Conservation (phyloP, 1,140 invertebrate species). For the Marisa cornuarietis region DNA sequence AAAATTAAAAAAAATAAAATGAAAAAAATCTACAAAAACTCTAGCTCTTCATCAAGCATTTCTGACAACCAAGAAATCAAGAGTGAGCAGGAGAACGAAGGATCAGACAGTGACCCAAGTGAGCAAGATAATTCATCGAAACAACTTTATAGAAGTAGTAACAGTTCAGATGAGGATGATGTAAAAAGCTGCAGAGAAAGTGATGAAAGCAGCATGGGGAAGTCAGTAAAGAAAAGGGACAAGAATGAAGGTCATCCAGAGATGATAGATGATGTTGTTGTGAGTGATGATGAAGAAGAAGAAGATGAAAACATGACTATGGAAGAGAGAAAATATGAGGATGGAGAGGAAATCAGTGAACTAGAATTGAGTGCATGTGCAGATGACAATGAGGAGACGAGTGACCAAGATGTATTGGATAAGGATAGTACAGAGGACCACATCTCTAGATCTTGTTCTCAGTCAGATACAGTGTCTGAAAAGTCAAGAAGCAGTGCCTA, state of each 20-base stretch:
- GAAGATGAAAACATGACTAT: neutral
- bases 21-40: too few species aligned
- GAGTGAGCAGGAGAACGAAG: neutral
- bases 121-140: neutral
- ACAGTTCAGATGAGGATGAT: neutral
- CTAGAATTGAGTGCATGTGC: neutral
- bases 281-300: neutral
- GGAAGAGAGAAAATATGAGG: neutral
- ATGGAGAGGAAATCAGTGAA: slow-evolving; percentile 1
- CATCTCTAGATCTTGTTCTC: too few species aligned
- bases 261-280: neutral
- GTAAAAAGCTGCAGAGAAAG: neutral
- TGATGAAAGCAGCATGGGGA: neutral
- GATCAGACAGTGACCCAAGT: neutral
- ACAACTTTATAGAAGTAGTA: neutral
- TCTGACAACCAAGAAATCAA: too few species aligned
- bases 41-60: too few species aligned
- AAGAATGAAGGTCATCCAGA: neutral
- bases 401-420: neutral
- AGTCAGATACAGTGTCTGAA: too few species aligned
- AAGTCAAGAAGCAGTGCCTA: too few species aligned
- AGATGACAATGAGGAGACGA: neutral
- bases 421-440: neutral
- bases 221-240: neutral
- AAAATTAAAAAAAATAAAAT: neutral